phyloP scores from a whole-genome alignment of 2,797 vertebrate species.

The Neoniphon sammara region DNA sequence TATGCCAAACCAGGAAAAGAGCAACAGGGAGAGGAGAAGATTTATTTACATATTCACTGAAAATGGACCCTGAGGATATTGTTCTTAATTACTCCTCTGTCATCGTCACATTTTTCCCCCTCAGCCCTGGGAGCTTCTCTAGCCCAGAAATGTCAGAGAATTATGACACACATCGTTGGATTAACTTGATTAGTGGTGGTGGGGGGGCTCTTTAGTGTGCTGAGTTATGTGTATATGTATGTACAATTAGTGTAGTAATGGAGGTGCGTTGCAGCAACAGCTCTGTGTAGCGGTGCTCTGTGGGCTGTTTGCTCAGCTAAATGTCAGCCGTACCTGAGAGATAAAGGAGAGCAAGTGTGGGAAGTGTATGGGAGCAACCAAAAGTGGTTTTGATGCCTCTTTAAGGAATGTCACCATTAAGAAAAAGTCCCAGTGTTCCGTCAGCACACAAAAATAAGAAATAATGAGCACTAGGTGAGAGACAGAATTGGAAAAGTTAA shows the following conservation, averaged over 20 bases:
- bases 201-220: conserved; percentile 62
- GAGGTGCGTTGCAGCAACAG: conserved; percentile 49
- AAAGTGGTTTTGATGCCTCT: conserved; percentile 65
- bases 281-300: not conserved
- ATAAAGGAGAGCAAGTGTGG: conserved; percentile 59
- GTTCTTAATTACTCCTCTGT: conserved; percentile 80
- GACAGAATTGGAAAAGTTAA: conserved; percentile 50
- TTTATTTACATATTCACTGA: conserved; percentile 80
- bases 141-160: conserved; percentile 84
- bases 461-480: conserved; percentile 56
- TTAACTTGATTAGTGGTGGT: conserved; percentile 78
- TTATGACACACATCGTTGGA: conserved; percentile 74
- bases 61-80: conserved; percentile 77
- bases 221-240: conserved; percentile 70
- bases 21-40: conserved; percentile 42
- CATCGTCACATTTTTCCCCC: conserved; percentile 74
- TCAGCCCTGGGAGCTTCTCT: conserved; percentile 77
- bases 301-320: conserved; percentile 56
- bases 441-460: conserved; percentile 54
- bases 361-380: conserved; percentile 42
- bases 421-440: conserved; percentile 65
- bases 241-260: conserved; percentile 64
- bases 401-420: conserved; percentile 73
- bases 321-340: conserved; percentile 70
- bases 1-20: conserved; percentile 37